These are phyloP conservation scores for Chiridota heheva DNA, from an alignment of 35 echinoderm and acorn worm genomes.

Conservation along the genomic window DNA sequence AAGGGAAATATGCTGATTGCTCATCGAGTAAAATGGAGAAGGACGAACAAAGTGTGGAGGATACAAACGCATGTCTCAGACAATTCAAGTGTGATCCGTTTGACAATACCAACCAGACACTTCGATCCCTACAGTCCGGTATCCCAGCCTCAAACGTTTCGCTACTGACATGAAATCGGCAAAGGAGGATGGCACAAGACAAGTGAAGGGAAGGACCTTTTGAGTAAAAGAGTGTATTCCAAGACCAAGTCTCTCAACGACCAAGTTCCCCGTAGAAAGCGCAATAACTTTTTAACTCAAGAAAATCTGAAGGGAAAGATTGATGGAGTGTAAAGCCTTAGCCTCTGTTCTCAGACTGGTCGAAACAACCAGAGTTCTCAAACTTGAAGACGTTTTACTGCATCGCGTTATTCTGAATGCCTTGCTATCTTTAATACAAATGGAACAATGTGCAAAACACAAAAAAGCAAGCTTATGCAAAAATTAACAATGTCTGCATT, in stretches of 20 bases:
- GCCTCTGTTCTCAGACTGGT: conserved; percentile 42
- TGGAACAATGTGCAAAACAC: conserved; percentile 39
- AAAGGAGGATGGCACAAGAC: not conserved
- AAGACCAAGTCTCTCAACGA: no score
- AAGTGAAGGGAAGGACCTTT: conserved; percentile 24
- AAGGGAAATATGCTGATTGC: conserved; percentile 34
- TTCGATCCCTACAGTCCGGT: conserved; percentile 38
- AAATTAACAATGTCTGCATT: conserved; percentile 11
- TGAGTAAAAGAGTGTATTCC: conserved; percentile 36
- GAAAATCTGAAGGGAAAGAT: conserved; percentile 34
- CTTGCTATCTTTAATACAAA: conserved; percentile 52
- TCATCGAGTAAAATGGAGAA: conserved; percentile 22
- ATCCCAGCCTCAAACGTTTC: conserved; percentile 16
- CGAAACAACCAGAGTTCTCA: conserved; percentile 27
- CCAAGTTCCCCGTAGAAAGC: conserved; percentile 31
- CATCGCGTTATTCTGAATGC: conserved; percentile 47
- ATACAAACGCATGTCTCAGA: conserved; percentile 36
- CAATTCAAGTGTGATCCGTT: conserved; percentile 46
- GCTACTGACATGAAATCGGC: not conserved
- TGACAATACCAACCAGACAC: conserved; percentile 28
- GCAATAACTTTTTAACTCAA: conserved; percentile 42
- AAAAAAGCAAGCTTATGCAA: conserved; percentile 55
- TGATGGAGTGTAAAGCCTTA: conserved; percentile 46
- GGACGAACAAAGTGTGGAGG: conserved; percentile 40
- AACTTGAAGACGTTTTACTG: conserved; percentile 48